These are phyloP conservation scores for Lemur catta DNA, from an alignment of 2,797 vertebrate genomes.

Conservation along the genomic window DNA sequence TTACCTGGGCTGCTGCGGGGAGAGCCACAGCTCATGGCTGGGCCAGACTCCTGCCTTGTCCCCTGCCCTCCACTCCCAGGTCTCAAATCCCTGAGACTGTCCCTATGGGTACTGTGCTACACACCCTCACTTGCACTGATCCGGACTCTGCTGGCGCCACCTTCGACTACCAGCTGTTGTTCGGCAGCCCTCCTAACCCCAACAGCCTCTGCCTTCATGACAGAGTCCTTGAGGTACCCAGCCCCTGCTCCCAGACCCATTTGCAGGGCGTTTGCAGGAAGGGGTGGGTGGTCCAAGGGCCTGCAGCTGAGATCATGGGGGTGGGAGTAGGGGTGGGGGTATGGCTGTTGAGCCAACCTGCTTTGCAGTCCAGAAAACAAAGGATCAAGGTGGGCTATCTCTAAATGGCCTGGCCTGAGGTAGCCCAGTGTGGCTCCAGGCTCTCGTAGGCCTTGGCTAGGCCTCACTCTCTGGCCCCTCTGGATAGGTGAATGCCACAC, in stretches of 20 bases:
- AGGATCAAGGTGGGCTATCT: background rate
- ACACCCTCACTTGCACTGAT: slow-evolving; percentile 72
- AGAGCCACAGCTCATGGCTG: fast-evolving
- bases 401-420: background rate
- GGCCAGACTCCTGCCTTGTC: background rate
- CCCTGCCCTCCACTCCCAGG: slow-evolving; percentile 55
- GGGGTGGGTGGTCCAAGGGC: background rate
- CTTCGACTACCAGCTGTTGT: slow-evolving; percentile 76
- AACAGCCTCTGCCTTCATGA: slow-evolving; percentile 76
- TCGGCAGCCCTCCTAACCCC: slow-evolving; percentile 25
- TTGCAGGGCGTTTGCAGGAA: background rate
- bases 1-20: background rate
- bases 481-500: slow-evolving; percentile 81
- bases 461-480: background rate
- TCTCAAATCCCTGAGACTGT: slow-evolving; percentile 75
- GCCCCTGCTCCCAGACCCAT: background rate
- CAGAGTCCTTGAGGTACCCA: slow-evolving; percentile 77
- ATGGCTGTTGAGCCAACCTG: background rate
- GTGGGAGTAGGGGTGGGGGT: background rate
- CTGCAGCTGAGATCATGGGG: background rate
- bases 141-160: background rate
- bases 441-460: background rate
- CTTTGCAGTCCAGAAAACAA: background rate
- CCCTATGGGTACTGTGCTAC: slow-evolving; percentile 60
- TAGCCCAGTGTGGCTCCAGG: background rate